Conservation (phyloP, 2,113 vertebrate genomes). For the Actenoides hombroni region DNA sequence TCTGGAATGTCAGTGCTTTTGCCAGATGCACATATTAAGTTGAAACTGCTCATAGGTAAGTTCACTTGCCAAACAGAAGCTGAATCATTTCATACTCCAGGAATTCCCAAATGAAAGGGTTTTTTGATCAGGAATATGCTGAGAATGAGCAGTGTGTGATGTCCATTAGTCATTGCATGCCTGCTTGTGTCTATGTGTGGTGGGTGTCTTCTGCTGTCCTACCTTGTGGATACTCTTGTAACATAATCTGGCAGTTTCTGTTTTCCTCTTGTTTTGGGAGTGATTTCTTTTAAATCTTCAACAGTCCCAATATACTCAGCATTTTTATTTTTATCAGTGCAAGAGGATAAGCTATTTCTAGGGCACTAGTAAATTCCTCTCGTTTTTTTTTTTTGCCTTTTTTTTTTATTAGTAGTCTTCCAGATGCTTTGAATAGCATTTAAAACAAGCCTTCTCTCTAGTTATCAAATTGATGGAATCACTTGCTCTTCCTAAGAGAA, state of each 20-base stretch:
- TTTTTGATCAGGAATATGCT: not conserved
- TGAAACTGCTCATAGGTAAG: not conserved
- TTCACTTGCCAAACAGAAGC: not conserved
- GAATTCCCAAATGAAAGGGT: not conserved
- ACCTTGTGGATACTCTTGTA: not conserved
- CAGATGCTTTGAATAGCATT: not conserved
- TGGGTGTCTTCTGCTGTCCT: not conserved
- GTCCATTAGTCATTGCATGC: not conserved
- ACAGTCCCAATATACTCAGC: not conserved
- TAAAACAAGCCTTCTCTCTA: not conserved
- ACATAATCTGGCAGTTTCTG: not conserved
- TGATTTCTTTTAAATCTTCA: constrained; percentile 3
- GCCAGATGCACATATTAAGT: not conserved
- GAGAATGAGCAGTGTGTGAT: not conserved
- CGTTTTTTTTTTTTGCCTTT: rapidly evolving
- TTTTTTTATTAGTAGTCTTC: not conserved
- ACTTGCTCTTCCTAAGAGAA: constrained; percentile 4
- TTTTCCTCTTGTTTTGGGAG: not conserved
- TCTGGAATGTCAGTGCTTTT: not conserved
- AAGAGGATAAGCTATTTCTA: constrained; percentile 36
- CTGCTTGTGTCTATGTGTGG: not conserved
- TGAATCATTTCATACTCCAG: not conserved
- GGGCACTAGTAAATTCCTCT: not conserved
- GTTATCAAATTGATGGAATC: not conserved
- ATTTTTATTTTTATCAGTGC: constrained; percentile 31